Evolutionary conservation across 2,888 invertebrate genomes (phyloP), one percentile per base, ranked within the genome.

Genomic region (Phaonia tiefii): DNA sequence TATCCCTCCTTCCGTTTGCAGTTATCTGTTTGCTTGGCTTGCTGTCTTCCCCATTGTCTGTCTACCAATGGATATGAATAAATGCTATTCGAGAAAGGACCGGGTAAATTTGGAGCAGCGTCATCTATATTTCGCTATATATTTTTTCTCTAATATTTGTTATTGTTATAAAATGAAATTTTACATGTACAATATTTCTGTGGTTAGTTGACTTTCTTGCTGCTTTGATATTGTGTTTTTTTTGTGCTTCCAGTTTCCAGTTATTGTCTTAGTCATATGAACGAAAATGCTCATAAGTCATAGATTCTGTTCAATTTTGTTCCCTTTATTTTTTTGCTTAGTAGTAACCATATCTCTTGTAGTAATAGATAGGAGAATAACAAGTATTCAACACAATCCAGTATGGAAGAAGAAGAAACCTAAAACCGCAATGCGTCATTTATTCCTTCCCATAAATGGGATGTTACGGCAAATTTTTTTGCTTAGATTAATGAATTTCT

Each of bases 401-500:
- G 20, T 63, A 63, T 22, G 42, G 42, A 22, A 42, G 39, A 13
- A n/a, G n/a, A 70, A 74, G 70, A 69, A 74, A 74, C 46, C 66
- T 20, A 70, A n/a, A 77, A 70, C 80, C 77, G 80, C 80, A 80
- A 80, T 80, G 80, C 80, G 80, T 80, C 80, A 80, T 77, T 77
- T 80, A 58, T 80, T 77, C 49, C 69, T 80, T 77, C 49, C 69
- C 74, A 66, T 54, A 80, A 80, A 74, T 80, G 66, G 31, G 7
- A 13, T 63, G 22, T 5, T 63, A 22, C 77, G 56, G 13, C 22
- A 46, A n/a, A n/a, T 72, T 46, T n/a, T 71, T 70, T 58, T 44
- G 42, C 69, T 20, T 51, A 39, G 31, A 37, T 67, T 54, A 67
- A 51, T 37, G 44, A 31, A 66, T 65, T 37, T 11, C 20, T 75